phyloP scores from a whole-genome alignment of 2,797 vertebrate species.

The Scolopax bukidnonensis region DNA sequence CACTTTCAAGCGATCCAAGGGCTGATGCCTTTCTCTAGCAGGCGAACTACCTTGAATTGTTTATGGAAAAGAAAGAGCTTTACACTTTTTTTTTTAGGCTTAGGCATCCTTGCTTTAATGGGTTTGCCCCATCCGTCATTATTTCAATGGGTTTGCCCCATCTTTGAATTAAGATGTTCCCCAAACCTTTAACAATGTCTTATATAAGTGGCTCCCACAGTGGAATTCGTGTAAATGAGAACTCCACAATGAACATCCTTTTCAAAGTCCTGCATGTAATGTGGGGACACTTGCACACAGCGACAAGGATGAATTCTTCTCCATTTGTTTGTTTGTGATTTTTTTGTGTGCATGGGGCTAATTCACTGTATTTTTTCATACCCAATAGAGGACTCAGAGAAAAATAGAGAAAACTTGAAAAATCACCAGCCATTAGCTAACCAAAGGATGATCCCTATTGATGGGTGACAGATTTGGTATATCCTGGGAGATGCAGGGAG shows the following conservation, averaged over 20 bases:
- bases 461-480: neutral
- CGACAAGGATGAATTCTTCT: conserved; percentile 17
- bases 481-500: neutral
- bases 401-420: neutral
- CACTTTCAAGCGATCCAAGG: neutral
- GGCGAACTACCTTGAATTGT: neutral
- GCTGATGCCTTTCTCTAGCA: neutral
- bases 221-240: conserved; percentile 42
- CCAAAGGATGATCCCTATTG: neutral
- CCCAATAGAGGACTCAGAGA: neutral
- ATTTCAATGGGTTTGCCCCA: neutral
- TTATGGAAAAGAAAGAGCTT: neutral
- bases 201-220: neutral
- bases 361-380: conserved; percentile 17
- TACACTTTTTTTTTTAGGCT: neutral
- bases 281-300: neutral
- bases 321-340: neutral
- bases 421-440: neutral
- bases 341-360: neutral
- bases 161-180: conserved; percentile 4
- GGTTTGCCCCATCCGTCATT: neutral
- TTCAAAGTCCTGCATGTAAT: conserved; percentile 51
- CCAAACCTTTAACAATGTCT: neutral
- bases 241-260: conserved; percentile 18
- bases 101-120: neutral